Conservation (phyloP, 2,888 invertebrate genomes). For the Trilocha varians region DNA sequence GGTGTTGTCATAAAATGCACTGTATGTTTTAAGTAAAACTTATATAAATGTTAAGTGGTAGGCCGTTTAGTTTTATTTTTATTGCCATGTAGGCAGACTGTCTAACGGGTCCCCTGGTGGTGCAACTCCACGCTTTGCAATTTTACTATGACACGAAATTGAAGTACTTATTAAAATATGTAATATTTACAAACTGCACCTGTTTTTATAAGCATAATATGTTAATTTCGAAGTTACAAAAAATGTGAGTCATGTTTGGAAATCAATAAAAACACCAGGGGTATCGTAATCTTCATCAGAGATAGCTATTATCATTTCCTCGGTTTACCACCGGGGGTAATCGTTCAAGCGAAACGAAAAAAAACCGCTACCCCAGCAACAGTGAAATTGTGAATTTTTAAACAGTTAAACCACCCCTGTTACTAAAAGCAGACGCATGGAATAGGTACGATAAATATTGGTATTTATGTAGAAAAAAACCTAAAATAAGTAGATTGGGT, state of each 20-base stretch:
- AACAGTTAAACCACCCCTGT: constrained; percentile 33
- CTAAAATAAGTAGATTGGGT: not conserved
- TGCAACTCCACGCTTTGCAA: too few relatives aligned
- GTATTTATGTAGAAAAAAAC: not conserved
- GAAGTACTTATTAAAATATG: too few relatives aligned
- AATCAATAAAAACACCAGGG: constrained; percentile 7
- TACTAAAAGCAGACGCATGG: constrained; percentile 23
- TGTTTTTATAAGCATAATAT: not conserved
- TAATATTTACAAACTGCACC: too few relatives aligned
- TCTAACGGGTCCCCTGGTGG: too few relatives aligned
- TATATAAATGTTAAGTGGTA: too few relatives aligned
- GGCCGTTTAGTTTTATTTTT: too few relatives aligned
- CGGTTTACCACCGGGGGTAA: constrained; percentile 28
- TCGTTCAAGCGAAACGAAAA: constrained; percentile 35
- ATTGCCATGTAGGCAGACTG: too few relatives aligned
- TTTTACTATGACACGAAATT: too few relatives aligned
- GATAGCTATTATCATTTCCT: not conserved
- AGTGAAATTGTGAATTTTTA: constrained; percentile 31
- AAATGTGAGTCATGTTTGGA: not conserved
- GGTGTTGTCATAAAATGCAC: too few relatives aligned
- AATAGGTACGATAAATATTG: not conserved
- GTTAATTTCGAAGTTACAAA: not conserved
- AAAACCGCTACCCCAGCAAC: constrained; percentile 27
- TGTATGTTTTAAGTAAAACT: too few relatives aligned
- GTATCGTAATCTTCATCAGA: constrained; percentile 22